Percentiles rank a stretch among this genome's conserved stretches.
phyloP scores from a whole-genome alignment of 1,140 invertebrate genomes.

The Leptinotarsa texana region DNA sequence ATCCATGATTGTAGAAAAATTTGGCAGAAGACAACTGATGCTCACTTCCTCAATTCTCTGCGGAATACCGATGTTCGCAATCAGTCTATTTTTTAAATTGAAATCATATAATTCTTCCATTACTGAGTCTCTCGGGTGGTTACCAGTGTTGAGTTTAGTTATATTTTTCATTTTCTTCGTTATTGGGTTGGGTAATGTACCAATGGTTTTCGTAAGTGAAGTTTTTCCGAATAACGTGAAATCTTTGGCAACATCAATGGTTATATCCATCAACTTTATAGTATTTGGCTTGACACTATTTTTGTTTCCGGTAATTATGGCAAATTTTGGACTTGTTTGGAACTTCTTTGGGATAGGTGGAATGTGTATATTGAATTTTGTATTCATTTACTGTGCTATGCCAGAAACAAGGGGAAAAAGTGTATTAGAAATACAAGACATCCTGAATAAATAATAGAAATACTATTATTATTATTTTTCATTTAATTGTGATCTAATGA shows the following conservation, averaged over 20 bases:
- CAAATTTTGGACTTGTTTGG: background rate
- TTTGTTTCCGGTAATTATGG: conserved; percentile 6
- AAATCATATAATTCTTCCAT: conserved; percentile 38
- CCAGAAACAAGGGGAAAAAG: conserved; percentile 20
- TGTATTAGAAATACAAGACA: conserved; percentile 16
- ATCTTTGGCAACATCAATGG: conserved; percentile 72
- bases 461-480: too few relatives aligned
- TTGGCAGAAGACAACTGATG: conserved; percentile 73
- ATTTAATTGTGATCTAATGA: too few relatives aligned
- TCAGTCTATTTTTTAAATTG: conserved; percentile 49
- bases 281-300: background rate
- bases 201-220: conserved; percentile 83
- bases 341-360: background rate
- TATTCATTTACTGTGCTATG: conserved; percentile 10
- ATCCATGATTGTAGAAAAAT: conserved; percentile 73
- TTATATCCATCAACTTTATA: conserved; percentile 55
- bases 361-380: background rate
- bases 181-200: conserved; percentile 75
- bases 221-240: conserved; percentile 78
- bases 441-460: background rate
- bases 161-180: conserved; percentile 46
- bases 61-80: conserved; percentile 46
- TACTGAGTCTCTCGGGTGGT: conserved; percentile 43
- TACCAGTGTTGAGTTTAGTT: conserved; percentile 45
- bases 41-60: conserved; percentile 69